Percentiles rank a stretch among this genome's conserved stretches.
Evolutionary conservation across 2,113 vertebrate genomes (phyloP).

Genomic region (Otocyon megalotis): DNA sequence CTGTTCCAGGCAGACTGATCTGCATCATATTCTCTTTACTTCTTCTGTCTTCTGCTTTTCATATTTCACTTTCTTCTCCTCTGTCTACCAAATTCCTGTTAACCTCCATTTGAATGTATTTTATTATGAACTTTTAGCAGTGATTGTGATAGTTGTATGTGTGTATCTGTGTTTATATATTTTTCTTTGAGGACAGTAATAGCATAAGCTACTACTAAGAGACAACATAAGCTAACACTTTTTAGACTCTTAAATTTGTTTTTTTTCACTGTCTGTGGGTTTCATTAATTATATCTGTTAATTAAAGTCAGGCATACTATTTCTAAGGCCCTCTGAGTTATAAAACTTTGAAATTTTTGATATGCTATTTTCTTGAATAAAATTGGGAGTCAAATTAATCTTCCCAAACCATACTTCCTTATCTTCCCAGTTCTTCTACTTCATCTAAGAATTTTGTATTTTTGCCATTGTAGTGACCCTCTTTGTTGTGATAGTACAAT

Average conservation of each 20-base stretch:
- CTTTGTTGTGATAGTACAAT: not conserved
- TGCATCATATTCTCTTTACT: not conserved
- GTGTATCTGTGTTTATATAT: not conserved
- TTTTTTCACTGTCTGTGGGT: not conserved
- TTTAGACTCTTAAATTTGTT: not conserved
- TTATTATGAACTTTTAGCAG: not conserved
- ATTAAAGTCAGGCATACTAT: not conserved
- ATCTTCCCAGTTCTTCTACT: not conserved
- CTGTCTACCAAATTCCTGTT: not conserved
- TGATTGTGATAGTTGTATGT: not conserved
- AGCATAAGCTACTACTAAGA: not conserved
- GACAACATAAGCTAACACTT: not conserved
- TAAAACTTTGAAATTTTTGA: not conserved
- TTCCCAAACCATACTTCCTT: not conserved
- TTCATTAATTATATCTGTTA: not conserved
- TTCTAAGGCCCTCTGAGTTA: not conserved
- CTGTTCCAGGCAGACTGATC: not conserved
- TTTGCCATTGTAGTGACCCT: not conserved
- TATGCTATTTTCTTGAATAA: not conserved
- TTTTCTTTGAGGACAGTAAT: not conserved
- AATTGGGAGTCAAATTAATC: not conserved
- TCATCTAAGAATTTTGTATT: not conserved
- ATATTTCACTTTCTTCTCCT: not conserved
- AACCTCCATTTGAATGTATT: not conserved
- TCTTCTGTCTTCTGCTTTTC: not conserved